phyloP scores from a whole-genome alignment of 2,888 invertebrate species.

The Hofmannophila pseudospretella region DNA sequence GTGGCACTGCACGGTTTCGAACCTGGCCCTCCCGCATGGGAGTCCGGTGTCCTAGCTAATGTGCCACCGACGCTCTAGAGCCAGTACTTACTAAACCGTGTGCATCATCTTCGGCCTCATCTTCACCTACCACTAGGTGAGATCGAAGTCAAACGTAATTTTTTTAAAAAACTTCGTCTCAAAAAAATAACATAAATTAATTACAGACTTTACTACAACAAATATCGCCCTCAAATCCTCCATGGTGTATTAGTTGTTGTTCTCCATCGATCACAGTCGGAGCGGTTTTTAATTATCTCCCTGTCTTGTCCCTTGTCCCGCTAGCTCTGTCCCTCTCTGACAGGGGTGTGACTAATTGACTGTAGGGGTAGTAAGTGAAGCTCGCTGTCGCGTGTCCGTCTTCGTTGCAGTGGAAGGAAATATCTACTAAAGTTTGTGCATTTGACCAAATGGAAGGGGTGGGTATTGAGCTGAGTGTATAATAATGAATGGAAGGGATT shows the following conservation, averaged over 20 bases:
- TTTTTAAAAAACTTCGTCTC: neutral
- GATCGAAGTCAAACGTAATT: no score
- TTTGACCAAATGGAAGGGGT: no score
- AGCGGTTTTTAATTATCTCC: conserved; percentile 31
- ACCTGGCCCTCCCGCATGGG: no score
- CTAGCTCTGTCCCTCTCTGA: conserved; percentile 4
- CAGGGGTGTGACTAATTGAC: conserved; percentile 15
- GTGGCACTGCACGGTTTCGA: no score
- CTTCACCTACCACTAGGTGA: no score
- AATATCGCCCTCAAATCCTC: neutral
- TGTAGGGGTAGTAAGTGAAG: conserved; percentile 7
- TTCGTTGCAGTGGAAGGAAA: neutral
- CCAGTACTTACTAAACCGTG: no score
- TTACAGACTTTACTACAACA: neutral
- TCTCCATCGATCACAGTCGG: conserved; percentile 26
- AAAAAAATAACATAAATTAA: no score
- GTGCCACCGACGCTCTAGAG: no score
- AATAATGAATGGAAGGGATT: no score
- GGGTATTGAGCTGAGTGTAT: no score
- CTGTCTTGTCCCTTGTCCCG: conserved; percentile 26
- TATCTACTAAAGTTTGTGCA: neutral
- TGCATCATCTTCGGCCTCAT: no score
- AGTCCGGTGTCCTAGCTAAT: no score
- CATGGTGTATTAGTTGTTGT: conserved; percentile 10
- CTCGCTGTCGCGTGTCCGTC: conserved; percentile 7